Evolutionary conservation across 2,888 invertebrate genomes (phyloP).

Genomic region (Cryptocephalus primarius): DNA sequence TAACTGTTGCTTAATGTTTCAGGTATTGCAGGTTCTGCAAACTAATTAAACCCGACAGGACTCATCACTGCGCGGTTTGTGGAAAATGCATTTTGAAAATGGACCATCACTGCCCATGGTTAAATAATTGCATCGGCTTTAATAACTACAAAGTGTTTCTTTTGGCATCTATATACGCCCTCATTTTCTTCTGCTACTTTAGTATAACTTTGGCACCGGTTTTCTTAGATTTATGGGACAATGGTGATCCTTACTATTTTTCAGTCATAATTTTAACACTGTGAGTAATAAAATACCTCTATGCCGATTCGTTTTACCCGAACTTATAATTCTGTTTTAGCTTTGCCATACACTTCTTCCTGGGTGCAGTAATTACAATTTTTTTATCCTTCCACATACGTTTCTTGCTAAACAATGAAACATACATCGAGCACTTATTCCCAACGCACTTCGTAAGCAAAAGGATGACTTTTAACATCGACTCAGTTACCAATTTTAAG

Average conservation of each 20-base stretch:
- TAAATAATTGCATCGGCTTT: background rate
- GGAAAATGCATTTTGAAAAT: background rate
- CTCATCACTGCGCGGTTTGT: background rate
- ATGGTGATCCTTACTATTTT: too few relatives aligned
- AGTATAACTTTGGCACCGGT: too few relatives aligned
- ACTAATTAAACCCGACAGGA: background rate
- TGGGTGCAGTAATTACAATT: background rate
- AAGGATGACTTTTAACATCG: background rate
- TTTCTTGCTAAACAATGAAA: background rate
- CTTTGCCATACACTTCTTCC: background rate
- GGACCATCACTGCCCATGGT: constrained; percentile 1
- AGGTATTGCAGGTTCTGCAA: background rate
- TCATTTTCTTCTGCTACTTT: too few relatives aligned
- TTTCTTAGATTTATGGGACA: too few relatives aligned
- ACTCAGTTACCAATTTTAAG: background rate
- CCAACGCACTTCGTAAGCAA: background rate
- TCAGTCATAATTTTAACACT: too few relatives aligned
- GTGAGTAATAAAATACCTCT: too few relatives aligned
- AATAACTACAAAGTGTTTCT: background rate
- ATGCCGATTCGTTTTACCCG: too few relatives aligned
- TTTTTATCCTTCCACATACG: background rate
- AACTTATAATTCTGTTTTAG: background rate
- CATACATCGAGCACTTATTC: background rate
- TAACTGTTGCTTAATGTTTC: background rate
- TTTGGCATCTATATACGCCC: background rate